Percentiles rank a stretch among this genome's conserved stretches.
These are phyloP conservation scores for Calyptomena viridis DNA, from an alignment of 2,113 vertebrate genomes.

Conservation along the genomic window DNA sequence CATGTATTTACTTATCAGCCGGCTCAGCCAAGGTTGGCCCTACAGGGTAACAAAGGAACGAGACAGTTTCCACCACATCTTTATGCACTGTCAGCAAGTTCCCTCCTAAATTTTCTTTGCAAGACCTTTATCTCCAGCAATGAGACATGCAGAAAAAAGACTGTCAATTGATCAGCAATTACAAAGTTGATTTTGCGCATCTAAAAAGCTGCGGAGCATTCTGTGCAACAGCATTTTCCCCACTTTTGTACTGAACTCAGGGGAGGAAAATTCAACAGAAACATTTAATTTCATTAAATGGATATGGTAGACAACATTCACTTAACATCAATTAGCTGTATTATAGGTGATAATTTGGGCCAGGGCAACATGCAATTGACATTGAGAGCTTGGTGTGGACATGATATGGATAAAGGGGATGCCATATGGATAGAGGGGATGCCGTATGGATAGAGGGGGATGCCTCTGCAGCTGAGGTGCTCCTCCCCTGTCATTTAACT, in stretches of 20 bases:
- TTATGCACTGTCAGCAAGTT: neutral
- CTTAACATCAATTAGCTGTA: constrained; percentile 48
- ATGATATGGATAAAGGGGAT: neutral
- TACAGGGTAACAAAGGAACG: neutral
- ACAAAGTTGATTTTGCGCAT: neutral
- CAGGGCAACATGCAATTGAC: neutral
- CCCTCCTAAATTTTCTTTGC: neutral
- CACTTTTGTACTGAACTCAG: neutral
- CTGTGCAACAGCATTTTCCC: neutral
- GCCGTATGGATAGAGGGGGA: neutral
- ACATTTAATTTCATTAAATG: neutral
- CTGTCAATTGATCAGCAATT: neutral
- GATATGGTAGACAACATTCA: neutral
- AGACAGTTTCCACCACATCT: neutral
- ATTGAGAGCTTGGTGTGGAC: neutral
- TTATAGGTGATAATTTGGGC: neutral
- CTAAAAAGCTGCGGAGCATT: neutral
- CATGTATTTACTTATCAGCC: neutral
- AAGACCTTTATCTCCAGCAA: neutral
- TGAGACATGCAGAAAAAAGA: neutral
- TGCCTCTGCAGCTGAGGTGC: neutral
- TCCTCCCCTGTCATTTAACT: constrained; percentile 10
- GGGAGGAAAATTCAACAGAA: neutral
- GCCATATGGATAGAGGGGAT: neutral
- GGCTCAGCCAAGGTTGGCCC: neutral